Base-by-base conservation (phyloP, 1,140 invertebrate species). In the Cheumatopsyche charites region DNA sequence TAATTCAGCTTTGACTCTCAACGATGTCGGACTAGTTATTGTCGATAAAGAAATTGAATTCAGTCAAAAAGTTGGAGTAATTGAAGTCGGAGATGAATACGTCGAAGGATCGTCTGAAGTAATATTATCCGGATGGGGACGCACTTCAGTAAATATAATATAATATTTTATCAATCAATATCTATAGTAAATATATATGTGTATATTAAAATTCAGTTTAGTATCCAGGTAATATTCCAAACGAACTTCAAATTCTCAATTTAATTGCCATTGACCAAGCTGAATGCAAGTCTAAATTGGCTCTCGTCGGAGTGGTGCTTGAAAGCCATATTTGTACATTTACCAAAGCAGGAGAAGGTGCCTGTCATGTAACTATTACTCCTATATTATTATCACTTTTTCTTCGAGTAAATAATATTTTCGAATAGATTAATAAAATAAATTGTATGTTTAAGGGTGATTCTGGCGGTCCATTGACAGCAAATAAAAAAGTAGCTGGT, bases 271-370 rank as follows among this genome's bases (percentile, higher is more conserved):
- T 88, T 63, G 80, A 84, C 19, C 85, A 85, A 67, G 82, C 83
- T 13, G 82, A 87, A 23, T 88, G 87, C 72, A 82, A 7, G 6
- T 15, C 13, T 5, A 52, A 52, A 19, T 19, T 52, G 13, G 4
- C 13, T 19, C 12, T 5, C 5, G 15, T 7, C 15, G 5, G 4
- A 13, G 6, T 9, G 5, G 6, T 52, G 5, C 15, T 52, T 15
- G 47, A 52, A 9, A 9, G 6, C 41, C 86, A 89, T 73, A 86
- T 89, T 19, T 90, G 88, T 73, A 88, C 88, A 0, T 82, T 87
- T 25, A 89, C 87, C 1, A 86, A 84, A 72, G 73, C 75, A 26
- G 87, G 87, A 6, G 81, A 88, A 75, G 87, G 87, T 1, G 86
- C 86, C 11, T 88, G 87, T 61, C 82, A 87, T 77, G 85, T 86